Evolutionary conservation across 2,113 vertebrate species (phyloP).

Genomic region (Alethe castanea): DNA sequence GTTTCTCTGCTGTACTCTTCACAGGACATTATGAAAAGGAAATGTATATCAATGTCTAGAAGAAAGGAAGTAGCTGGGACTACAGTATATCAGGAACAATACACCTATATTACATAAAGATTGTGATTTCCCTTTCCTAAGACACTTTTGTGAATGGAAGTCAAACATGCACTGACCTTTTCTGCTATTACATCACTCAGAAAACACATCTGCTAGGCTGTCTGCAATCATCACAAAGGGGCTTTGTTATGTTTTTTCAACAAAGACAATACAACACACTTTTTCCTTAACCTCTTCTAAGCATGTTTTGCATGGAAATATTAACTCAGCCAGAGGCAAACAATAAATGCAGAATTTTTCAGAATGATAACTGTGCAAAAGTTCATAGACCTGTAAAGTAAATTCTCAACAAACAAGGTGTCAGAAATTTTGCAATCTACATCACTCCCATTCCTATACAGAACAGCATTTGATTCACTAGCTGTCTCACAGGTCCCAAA

Average conservation of each 20-base stretch:
- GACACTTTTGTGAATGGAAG: constrained; percentile 29
- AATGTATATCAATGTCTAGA: background rate
- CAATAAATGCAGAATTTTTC: background rate
- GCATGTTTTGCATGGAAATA: background rate
- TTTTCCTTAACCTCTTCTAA: background rate
- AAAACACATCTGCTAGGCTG: constrained; percentile 33
- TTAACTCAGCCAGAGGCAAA: background rate
- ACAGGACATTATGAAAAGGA: background rate
- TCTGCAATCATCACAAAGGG: background rate
- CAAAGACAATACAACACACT: background rate
- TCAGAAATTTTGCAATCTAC: background rate
- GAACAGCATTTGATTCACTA: background rate
- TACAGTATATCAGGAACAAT: background rate
- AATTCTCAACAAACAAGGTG: background rate
- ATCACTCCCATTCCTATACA: background rate
- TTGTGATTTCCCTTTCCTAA: constrained; percentile 37
- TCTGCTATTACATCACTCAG: constrained; percentile 23
- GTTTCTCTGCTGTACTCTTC: background rate
- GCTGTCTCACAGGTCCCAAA: background rate
- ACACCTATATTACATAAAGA: background rate
- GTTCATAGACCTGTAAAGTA: background rate
- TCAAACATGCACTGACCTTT: constrained; percentile 1
- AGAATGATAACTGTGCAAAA: background rate
- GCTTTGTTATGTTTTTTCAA: background rate
- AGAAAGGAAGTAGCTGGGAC: constrained; percentile 30